These are phyloP conservation scores for Drosophila parvula DNA, from an alignment of 1,140 invertebrate species.

Conservation along the genomic window DNA sequence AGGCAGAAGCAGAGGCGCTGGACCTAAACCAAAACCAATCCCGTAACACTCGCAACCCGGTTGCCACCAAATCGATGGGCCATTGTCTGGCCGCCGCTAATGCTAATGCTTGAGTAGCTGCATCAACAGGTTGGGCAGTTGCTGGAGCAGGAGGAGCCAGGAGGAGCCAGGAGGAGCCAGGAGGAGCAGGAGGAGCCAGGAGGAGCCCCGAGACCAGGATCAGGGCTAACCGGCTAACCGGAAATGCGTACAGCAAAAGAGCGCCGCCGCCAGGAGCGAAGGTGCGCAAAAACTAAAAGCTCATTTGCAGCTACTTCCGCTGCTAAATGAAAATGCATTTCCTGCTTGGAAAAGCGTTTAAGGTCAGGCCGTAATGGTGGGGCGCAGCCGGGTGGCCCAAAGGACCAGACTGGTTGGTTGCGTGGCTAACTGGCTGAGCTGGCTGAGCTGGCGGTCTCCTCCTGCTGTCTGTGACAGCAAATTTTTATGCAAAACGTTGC, in stretches of 20 bases:
- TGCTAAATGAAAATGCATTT: slow-evolving; percentile 84
- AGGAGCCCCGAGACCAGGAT: background rate
- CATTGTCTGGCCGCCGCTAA: slow-evolving; percentile 35
- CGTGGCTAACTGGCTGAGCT: slow-evolving; percentile 2
- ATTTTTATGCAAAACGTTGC: slow-evolving; percentile 78
- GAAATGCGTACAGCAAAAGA: slow-evolving; percentile 52
- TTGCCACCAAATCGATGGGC: slow-evolving; percentile 11
- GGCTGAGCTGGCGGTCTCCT: background rate
- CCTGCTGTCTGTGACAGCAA: slow-evolving; percentile 56
- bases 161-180: no score
- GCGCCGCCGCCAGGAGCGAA: slow-evolving; percentile 32
- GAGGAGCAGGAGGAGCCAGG: no score
- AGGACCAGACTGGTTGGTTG: background rate
- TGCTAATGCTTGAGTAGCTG: slow-evolving; percentile 35
- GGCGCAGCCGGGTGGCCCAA: background rate
- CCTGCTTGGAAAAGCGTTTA: slow-evolving; percentile 78
- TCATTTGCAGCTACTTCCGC: slow-evolving; percentile 83
- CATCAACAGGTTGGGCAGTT: slow-evolving; percentile 33
- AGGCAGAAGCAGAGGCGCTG: slow-evolving; percentile 19
- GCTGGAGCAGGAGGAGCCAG: background rate
- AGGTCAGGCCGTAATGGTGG: slow-evolving; percentile 23
- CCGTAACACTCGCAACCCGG: background rate
- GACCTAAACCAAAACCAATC: slow-evolving; percentile 19
- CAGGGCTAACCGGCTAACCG: slow-evolving; percentile 12
- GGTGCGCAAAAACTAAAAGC: slow-evolving; percentile 82